These are phyloP conservation scores for Mimumesa dahlbomi DNA, from an alignment of 2,888 invertebrate genomes.

Conservation along the genomic window DNA sequence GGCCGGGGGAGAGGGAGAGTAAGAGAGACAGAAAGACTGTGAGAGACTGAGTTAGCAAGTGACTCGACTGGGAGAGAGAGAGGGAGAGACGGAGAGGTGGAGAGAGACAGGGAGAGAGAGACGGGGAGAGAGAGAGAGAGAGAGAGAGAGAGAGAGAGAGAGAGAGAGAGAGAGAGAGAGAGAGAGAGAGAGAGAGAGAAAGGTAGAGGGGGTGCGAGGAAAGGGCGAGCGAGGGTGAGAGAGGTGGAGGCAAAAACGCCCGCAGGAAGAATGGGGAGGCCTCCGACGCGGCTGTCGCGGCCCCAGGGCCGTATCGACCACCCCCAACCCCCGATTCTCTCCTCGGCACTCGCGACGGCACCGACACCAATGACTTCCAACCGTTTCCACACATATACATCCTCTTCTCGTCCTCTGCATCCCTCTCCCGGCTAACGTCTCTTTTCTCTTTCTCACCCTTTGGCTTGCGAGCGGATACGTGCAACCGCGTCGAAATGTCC, in stretches of 20 bases:
- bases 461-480: constrained; percentile 34
- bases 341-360: constrained; percentile 57
- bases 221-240: constrained; percentile 21
- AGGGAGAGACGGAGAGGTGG: too few species aligned
- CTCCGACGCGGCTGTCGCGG: constrained; percentile 76
- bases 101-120: constrained; percentile 12
- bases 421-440: constrained; percentile 11
- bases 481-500: constrained; percentile 54
- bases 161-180: constrained; percentile 17
- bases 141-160: constrained; percentile 27
- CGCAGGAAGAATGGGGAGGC: constrained; percentile 76
- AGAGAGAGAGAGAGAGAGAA: constrained; percentile 18
- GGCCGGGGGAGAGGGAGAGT: constrained; percentile 14
- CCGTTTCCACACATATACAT: constrained; percentile 55
- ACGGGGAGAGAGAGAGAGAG: constrained; percentile 17
- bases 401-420: constrained; percentile 3
- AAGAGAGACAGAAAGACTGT: constrained; percentile 1
- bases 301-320: constrained; percentile 78
- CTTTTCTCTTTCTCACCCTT: constrained; percentile 8
- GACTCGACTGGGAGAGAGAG: constrained; percentile 18
- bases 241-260: constrained; percentile 73
- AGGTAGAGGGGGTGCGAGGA: constrained; percentile 12
- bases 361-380: constrained; percentile 65
- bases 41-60: constrained; percentile 26
- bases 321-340: constrained; percentile 66